phyloP scores from a whole-genome alignment of 2,797 vertebrate genomes.

The Tachyglossus aculeatus region DNA sequence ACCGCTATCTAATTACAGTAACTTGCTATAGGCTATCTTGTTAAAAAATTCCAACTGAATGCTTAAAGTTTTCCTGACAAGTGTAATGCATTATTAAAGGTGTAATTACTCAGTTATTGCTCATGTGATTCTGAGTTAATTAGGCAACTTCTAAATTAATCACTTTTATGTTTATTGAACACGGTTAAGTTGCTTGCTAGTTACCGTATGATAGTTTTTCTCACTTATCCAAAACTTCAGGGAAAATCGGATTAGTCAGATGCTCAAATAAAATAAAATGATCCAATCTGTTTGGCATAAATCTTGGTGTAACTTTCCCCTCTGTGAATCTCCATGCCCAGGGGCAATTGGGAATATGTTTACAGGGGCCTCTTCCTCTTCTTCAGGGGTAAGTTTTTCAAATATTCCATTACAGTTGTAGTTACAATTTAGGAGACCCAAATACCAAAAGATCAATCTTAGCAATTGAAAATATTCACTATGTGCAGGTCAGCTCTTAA shows the following conservation, averaged over 20 bases:
- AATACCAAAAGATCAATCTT: no score
- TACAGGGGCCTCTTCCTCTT: no score
- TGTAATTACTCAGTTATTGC: slow-evolving; percentile 80
- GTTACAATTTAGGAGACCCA: no score
- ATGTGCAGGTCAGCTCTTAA: no score
- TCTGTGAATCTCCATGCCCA: no score
- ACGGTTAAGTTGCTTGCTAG: slow-evolving; percentile 73
- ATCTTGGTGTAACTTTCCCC: no score
- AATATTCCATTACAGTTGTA: no score
- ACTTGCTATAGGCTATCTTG: slow-evolving; percentile 80
- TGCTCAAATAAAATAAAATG: neutral
- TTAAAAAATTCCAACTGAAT: slow-evolving; percentile 78
- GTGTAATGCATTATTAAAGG: slow-evolving; percentile 83
- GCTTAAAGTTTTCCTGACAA: slow-evolving; percentile 81
- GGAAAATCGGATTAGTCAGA: neutral
- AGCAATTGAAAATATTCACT: no score
- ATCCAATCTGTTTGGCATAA: no score
- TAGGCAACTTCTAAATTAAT: slow-evolving; percentile 80
- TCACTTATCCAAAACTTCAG: slow-evolving; percentile 33
- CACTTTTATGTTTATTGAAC: slow-evolving; percentile 83
- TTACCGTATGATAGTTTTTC: slow-evolving; percentile 46
- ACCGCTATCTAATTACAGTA: slow-evolving; percentile 79
- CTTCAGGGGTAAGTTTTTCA: no score
- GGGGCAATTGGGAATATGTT: no score
- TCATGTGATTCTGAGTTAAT: slow-evolving; percentile 80